phyloP scores from a whole-genome alignment of 2,113 vertebrate genomes.

The Sceloporus tristichus region DNA sequence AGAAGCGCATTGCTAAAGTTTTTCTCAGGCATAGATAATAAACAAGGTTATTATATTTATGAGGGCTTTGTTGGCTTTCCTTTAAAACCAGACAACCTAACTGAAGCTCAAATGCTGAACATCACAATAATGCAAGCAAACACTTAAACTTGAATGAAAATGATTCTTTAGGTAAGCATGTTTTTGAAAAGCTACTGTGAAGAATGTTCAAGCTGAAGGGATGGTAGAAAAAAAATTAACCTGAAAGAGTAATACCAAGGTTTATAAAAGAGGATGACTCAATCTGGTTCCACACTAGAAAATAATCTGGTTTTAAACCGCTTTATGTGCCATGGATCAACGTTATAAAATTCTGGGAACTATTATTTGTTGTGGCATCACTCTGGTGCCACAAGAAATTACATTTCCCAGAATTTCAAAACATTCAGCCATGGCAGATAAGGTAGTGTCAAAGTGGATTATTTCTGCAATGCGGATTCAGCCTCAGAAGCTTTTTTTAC shows the following conservation, averaged over 20 bases:
- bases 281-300: background rate
- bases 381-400: too few species aligned
- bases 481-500: too few species aligned
- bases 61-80: background rate
- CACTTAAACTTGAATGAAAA: background rate
- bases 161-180: background rate
- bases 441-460: too few species aligned
- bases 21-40: background rate
- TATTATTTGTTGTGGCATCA: too few species aligned
- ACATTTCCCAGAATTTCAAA: too few species aligned
- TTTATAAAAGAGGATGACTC: background rate
- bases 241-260: background rate
- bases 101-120: background rate
- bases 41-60: background rate
- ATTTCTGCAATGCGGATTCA: too few species aligned
- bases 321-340: too few species aligned
- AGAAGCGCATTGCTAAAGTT: constrained; percentile 9
- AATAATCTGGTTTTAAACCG: too few species aligned
- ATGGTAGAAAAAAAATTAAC: background rate
- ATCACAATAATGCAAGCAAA: background rate
- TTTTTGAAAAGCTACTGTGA: background rate
- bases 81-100: background rate
- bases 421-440: too few species aligned
- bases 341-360: too few species aligned
- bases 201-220: background rate